These are phyloP conservation scores for Musca domestica DNA, from an alignment of 1,140 invertebrate genomes.

Conservation along the genomic window DNA sequence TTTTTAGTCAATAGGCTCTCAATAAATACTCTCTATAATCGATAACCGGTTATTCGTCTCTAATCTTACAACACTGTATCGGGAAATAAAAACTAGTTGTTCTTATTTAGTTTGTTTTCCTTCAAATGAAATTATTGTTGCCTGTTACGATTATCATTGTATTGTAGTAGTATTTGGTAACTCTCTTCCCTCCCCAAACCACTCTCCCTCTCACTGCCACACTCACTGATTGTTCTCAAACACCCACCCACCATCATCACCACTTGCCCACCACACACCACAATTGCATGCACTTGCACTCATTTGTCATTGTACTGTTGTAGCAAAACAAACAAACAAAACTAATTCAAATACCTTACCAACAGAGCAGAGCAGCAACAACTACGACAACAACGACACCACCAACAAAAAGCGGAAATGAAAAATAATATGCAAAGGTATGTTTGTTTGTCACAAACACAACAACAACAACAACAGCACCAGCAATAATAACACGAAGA, in stretches of 20 bases:
- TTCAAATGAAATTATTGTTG: constrained; percentile 1
- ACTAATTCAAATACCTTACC: no score
- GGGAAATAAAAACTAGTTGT: constrained; percentile 11
- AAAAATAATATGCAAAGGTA: constrained; percentile 19
- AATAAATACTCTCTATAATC: no score
- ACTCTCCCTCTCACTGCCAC: not conserved
- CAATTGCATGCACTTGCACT: no score
- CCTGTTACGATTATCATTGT: not conserved
- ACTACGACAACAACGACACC: no score
- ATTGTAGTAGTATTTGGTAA: no score
- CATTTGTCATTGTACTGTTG: no score
- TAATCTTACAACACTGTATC: constrained; percentile 9
- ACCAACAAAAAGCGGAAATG: constrained; percentile 22
- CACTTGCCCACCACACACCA: no score
- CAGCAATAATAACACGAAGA: not conserved
- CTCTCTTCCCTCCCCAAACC: not conserved
- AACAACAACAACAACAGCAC: constrained; percentile 1
- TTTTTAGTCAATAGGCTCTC: not conserved
- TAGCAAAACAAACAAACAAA: no score
- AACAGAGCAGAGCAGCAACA: not conserved
- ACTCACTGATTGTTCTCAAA: no score
- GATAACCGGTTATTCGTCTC: not conserved
- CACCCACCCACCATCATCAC: no score
- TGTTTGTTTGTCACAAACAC: constrained; percentile 16
- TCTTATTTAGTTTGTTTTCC: constrained; percentile 1